Conservation (phyloP, 2,113 vertebrate species). For the Centropristis striata region DNA sequence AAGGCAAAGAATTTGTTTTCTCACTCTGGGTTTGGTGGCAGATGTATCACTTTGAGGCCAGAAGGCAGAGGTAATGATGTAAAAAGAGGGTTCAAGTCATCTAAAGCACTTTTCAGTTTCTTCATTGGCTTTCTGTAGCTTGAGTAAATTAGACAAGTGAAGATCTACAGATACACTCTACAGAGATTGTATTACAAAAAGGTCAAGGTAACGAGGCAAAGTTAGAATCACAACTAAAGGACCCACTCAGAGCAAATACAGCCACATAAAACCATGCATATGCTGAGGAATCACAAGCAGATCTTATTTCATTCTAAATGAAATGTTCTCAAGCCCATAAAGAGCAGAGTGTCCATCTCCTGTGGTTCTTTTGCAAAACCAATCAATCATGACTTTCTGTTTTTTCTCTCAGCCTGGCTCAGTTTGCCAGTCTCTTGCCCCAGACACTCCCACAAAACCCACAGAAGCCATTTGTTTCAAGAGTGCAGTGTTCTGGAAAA, state of each 20-base stretch:
- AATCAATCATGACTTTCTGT: conserved; percentile 33
- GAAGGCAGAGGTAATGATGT: conserved; percentile 28
- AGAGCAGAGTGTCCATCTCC: conserved; percentile 20
- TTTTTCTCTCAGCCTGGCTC: conserved; percentile 8
- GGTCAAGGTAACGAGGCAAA: conserved; percentile 22
- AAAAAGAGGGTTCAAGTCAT: conserved; percentile 37
- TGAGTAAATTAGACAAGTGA: conserved; percentile 53
- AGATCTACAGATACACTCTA: conserved; percentile 58
- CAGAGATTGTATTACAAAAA: conserved; percentile 33
- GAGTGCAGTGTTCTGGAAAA: conserved; percentile 22
- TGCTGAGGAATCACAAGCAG: conserved; percentile 19
- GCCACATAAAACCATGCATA: conserved; percentile 11
- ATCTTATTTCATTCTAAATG: conserved; percentile 51
- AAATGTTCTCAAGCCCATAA: conserved; percentile 30
- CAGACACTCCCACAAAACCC: conserved; percentile 22
- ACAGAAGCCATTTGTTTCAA: conserved; percentile 43
- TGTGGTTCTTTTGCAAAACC: conserved; percentile 32
- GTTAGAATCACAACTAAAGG: conserved; percentile 32
- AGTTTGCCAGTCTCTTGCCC: conserved; percentile 1
- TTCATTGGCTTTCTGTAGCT: conserved; percentile 31
- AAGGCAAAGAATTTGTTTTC: conserved; percentile 53
- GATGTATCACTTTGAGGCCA: conserved; percentile 1
- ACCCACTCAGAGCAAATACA: conserved; percentile 31
- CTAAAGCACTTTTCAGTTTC: conserved; percentile 43
- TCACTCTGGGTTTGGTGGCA: conserved; percentile 27